These are phyloP conservation scores for Sisor rabdophorus DNA, from an alignment of 2,113 vertebrate genomes.

Conservation along the genomic window DNA sequence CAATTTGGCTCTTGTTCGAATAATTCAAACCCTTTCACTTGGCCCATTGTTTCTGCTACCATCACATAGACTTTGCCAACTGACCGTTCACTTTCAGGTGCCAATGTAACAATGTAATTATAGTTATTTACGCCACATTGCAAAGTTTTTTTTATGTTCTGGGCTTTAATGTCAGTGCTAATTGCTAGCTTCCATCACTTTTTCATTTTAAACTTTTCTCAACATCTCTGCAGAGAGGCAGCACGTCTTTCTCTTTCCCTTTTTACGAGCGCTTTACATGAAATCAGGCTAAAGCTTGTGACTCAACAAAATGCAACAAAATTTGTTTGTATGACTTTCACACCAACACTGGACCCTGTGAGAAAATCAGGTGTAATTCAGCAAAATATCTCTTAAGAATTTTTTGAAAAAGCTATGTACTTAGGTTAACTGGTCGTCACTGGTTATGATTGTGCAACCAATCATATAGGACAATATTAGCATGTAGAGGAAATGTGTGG, in stretches of 20 bases:
- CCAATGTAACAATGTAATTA: no score
- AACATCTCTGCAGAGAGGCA: no score
- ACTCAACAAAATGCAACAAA: constrained; percentile 57
- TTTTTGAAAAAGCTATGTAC: no score
- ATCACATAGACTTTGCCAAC: no score
- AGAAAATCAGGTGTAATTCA: constrained; percentile 32
- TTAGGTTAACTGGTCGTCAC: no score
- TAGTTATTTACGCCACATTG: no score
- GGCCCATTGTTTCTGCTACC: no score
- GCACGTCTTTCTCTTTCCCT: not conserved
- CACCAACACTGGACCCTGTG: constrained; percentile 13
- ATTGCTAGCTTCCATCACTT: not conserved
- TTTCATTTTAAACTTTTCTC: not conserved
- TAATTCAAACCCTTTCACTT: no score
- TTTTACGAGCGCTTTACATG: constrained; percentile 53
- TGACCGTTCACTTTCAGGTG: no score
- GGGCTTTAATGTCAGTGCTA: not conserved
- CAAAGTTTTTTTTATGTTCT: no score
- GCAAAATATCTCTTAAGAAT: not conserved
- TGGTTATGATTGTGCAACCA: not conserved
- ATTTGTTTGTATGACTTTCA: constrained; percentile 62
- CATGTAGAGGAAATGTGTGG: not conserved
- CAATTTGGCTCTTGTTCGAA: no score
- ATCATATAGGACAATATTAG: not conserved
- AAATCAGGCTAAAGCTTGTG: constrained; percentile 53